A percentile compares a stretch with the other conserved stretches of the same genome.
Conservation (phyloP, 2,888 invertebrate species). For the Tetramorium bicarinatum region DNA sequence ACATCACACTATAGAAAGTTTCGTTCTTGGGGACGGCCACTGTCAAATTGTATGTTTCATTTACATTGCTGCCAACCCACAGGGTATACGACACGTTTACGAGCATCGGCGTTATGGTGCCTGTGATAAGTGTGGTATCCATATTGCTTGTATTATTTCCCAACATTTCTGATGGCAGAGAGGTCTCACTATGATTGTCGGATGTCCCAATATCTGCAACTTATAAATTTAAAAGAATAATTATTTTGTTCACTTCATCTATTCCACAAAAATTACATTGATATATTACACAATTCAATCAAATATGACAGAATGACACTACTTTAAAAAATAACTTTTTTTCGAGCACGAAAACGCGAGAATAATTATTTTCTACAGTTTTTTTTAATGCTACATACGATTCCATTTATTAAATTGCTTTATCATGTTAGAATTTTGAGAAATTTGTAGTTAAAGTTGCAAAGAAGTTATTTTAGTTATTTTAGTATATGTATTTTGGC, state of each 20-base stretch:
- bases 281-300: not conserved
- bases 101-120: conserved; percentile 70
- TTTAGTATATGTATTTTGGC: too few relatives aligned
- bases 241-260: not conserved
- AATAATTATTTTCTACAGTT: not conserved
- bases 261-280: not conserved
- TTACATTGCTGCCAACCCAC: conserved; percentile 95
- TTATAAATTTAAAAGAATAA: conserved; percentile 22
- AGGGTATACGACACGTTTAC: conserved; percentile 93
- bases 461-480: too few relatives aligned
- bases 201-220: conserved; percentile 74
- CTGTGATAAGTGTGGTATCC: conserved; percentile 45
- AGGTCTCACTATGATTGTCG: conserved; percentile 73
- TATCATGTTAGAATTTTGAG: too few relatives aligned
- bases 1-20: conserved; percentile 92
- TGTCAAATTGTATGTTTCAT: conserved; percentile 92
- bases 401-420: too few relatives aligned
- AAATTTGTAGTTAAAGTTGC: too few relatives aligned
- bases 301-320: too few relatives aligned
- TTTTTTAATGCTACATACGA: too few relatives aligned
- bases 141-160: conserved; percentile 60
- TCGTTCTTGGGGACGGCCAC: conserved; percentile 92
- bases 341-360: not conserved
- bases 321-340: not conserved
- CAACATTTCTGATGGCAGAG: conserved; percentile 64